Base-by-base conservation (phyloP, 2,888 invertebrate genomes). In the Mylabris sibirica region DNA sequence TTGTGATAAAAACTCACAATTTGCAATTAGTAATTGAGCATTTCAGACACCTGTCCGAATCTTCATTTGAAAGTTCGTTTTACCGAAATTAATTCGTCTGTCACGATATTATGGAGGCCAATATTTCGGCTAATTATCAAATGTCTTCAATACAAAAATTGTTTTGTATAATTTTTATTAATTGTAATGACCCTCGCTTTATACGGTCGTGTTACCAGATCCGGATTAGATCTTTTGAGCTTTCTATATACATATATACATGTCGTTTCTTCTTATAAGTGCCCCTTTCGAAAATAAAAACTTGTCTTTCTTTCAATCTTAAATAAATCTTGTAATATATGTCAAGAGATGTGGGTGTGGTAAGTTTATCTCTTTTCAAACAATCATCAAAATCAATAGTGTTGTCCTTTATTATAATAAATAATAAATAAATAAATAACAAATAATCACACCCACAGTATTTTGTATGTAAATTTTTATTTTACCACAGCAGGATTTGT, bases 381-480 rank as follows among this genome's bases (percentile, higher is more conserved):
- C 2, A 41, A 35, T 60, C 44, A 35, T 57, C 26, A 30, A n/a
- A n/a, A 57, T 30, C 17, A 22, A 65, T 65, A 59, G 24, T 62
- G 60, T 67, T 61, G 62, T 72, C 72, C 66, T 70, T 72, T 65
- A n/a, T n/a, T n/a, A 69, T 59, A 41, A 69, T 68, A 5, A 41
- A 41, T 41, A 71, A 73, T 71, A 71, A 71, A 71, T 71, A 71
- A 71, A 73, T 68, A 38, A 38, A 38, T 38, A 71, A 73, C 67
- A 71, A 71, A 71, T 71, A 71, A 71, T 63, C 44, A 73, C 74
- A 69, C 74, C 74, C 65, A 74, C 74, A 41, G 64, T 65, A 57
- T 72, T 67, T 70, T 30, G 4, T 6, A 74, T 74, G 74, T 67
- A 68, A 74, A 74, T 74, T 74, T 72, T 38, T 35, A 66, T 62